Percentiles rank a stretch among this genome's conserved stretches.
phyloP scores from a whole-genome alignment of 2,113 vertebrate genomes.

The Patagioenas fasciata region DNA sequence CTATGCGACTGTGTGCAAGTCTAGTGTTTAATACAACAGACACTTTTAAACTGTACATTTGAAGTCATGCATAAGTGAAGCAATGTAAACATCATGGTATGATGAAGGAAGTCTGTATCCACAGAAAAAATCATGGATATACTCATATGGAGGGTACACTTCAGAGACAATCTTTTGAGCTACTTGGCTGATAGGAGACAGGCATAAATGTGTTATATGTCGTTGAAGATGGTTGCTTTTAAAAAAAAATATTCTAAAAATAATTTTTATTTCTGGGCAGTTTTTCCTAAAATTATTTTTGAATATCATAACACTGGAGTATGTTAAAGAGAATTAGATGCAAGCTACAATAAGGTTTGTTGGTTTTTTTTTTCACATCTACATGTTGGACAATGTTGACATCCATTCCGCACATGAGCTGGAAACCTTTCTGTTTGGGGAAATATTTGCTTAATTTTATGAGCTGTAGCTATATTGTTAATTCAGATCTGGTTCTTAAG shows the following conservation, averaged over 20 bases:
- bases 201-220: neutral
- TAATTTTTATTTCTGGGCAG: neutral
- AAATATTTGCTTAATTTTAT: constrained; percentile 70
- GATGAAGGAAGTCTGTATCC: neutral
- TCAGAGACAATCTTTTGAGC: neutral
- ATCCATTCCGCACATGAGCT: neutral
- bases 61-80: neutral
- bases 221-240: neutral
- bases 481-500: constrained; percentile 53
- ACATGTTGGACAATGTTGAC: neutral
- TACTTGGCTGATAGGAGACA: neutral
- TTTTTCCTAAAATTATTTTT: neutral
- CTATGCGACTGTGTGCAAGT: neutral
- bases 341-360: neutral
- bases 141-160: neutral
- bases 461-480: constrained; percentile 53
- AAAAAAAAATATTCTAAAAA: neutral
- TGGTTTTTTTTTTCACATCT: neutral
- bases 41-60: neutral
- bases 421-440: constrained; percentile 21
- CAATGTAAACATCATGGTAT: neutral
- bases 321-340: neutral
- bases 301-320: neutral
- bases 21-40: neutral
- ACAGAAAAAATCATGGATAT: neutral